Base-by-base conservation (phyloP, 1,140 invertebrate genomes). In the Drosophila ercepeae region DNA sequence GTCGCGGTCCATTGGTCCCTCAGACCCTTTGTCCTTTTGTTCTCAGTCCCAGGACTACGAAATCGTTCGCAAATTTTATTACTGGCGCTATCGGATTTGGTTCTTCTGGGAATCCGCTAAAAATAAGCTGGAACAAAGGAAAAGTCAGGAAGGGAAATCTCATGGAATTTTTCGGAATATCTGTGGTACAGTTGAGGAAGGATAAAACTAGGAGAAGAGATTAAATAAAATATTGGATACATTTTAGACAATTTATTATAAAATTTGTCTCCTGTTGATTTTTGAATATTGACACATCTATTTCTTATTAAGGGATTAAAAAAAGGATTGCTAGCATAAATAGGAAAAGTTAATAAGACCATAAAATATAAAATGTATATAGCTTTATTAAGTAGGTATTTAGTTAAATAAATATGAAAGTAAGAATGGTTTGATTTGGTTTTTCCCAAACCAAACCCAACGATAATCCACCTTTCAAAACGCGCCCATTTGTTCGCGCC, bases 71-170 rank as follows among this genome's bases (percentile, higher is more conserved):
- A 73, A 69, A 79, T 76, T 83, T 89, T 89, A 89, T 89, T 78
- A 70, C 84, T 89, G 84, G 84, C 84, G 78, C 83, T 89, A 89
- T 89, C 59, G 68, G 83, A 79, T 89, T 89, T 73, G 68, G 44
- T 25, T 16, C 18, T 89, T 89, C 84, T 48, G 19, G 13, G 82
- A 88, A 88, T 49, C 71, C 14, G 21, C 44, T 75, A 75, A 82
- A 88, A 88, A 88, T 67, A 53, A 34, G 39, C 14, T 21, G 59
- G 58, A 75, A 88, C 82, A 88, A 88, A 65, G 74, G 65, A 48
- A 48, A 82, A 86, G 82, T 86, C 82, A 86, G 60, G 52, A 57
- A 50, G 42, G 48, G 23, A 16, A 50, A 49, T 29, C 32, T 16
- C 29, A n/a, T 63, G 52, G 29, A 76, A 18, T 21, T 45, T 14